Evolutionary conservation across 2,797 vertebrate species (phyloP), one percentile per base, ranked within the genome.

Genomic region (Cuniculus paca): DNA sequence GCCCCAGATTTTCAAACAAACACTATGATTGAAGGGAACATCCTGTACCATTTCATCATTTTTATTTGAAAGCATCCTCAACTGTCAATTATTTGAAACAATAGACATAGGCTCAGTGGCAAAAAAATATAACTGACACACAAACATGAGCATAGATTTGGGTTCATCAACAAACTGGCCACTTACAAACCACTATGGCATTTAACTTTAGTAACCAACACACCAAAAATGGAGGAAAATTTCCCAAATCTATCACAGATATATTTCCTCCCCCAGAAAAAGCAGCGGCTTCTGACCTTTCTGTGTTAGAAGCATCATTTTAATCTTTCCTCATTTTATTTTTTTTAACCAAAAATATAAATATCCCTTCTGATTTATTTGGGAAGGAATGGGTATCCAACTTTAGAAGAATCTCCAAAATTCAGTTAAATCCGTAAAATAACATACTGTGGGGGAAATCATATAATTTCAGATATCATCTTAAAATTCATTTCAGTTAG

Each of bases 1-100:
- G 28, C 28, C 11, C 65, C 10, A 45, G 16, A 10, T 70, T 84
- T 84, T 22, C 1, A 19, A 80, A 42, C 28, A 48, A 54, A 50
- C 28, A 22, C 5, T 28, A 56, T 82, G 58, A 94, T 19, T 63
- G 72, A 75, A 92, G 70, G 48, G 48, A 89, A 39, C 28, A 79
- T 36, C 24, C 60, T 65, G 22, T 28, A 83, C 26, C 17, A 12
- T 11, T 88, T 72, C 45, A 77, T 50, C 3, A 11, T 45, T 80
- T 94, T 84, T 65, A 90, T 50, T 92, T 74, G 22, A 61, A 90
- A 87, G 75, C n/a, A 42, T 16, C 50, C 56, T 72, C 26, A 34
- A 65, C 16, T 58, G 20, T 92, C 88, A 93, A 12, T 77, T 50
- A 90, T 65, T 70, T 86, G 63, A 91, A 83, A 56, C 68, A 75